Evolutionary conservation across 2,888 invertebrate species (phyloP), one percentile per base, ranked within the genome.

Genomic region (Cephus rjabovi): DNA sequence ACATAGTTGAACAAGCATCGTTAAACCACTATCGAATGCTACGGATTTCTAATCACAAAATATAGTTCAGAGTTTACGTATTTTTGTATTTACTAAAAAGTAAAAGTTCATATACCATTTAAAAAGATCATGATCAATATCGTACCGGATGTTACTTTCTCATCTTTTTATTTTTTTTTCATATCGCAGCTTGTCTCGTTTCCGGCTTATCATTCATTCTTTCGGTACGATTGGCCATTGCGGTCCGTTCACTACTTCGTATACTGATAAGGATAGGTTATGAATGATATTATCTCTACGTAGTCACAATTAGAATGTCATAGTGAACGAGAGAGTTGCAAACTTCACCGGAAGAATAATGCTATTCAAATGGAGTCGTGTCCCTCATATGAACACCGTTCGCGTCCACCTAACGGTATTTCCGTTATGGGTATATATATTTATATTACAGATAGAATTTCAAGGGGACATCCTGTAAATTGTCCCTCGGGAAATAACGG

Each of bases 191-290:
- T 56, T 23, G 23, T 56, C 23, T 56, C 23, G 2, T 23, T 56
- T 56, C 23, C 56, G 23, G 9, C 23, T 23, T 56, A 56, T 56
- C 56, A 56, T 15, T 15, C 6, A 9, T 23, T 56, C 2, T 56
- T 56, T 23, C 56, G 23, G 9, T 23, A 56, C 56, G 56, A 56
- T 6, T 56, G 23, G 23, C 30, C 56, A 75, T 73, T 76, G 74
- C 70, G 76, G 75, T 77, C 76, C 78, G 77, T 75, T 75, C 79
- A 56, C 6, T 56, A 56, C 23, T 9, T 56, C 56, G 56, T 56
- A 56, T 75, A 75, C 80, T 74, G 81, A 83, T 83, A 80, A 80
- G 70, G n/a, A 40, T 34, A 71, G 40, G 56, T 75, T 30, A 34
- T 79, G 74, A 81, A 79, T 80, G 78, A 77, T 76, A 30, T 69